Base-by-base conservation (phyloP, 2,888 invertebrate genomes). In the Cinara cedri region DNA sequence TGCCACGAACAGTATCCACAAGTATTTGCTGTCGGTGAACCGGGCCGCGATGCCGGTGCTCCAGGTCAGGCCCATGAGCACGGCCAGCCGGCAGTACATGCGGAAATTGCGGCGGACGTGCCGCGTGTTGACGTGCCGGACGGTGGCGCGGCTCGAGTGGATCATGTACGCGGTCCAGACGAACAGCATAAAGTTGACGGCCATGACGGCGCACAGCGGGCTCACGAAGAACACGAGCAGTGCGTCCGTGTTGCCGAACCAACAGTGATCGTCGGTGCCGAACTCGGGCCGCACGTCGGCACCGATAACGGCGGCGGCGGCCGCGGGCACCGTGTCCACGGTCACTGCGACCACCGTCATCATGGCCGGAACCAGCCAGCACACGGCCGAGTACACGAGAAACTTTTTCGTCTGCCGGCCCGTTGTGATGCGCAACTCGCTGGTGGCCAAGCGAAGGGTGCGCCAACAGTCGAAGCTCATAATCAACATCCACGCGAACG, bases 401-500 rank as follows among this genome's bases (percentile, higher is more conserved):
- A 87, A 87, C 81, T 86, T 85, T 16, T 84, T 82, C 83, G 84
- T 84, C 80, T 85, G 85, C 83, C 85, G 84, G 6, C 87, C 87
- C 14, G 84, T 83, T 3, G 86, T 85, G 0, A 87, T 86, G 65
- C 87, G 83, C 10, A 88, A 83, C 83, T 87, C 87, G 42, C 85
- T 85, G 0, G 87, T 87, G 3, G 87, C 87, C 82, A 86, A 83
- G 49, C 85, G 84, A 46, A 87, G 84, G n/a, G 86, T 87, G 82
- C 85, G 85, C 85, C 85, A 87, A 16, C 86, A 87, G 82, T 88
- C 89, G 83, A 87, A 87, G 0, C 88, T 87, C 84, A 89, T 86
- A 3, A 87, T 86, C 72, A 88, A 86, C 87, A 88, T 88, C 89
- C 89, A 89, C 81, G 86, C 86, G 83, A 89, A 89, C 1, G 88